A percentile compares a stretch with the other conserved stretches of the same genome.
Evolutionary conservation across 2,888 invertebrate genomes (phyloP).

Genomic region (Smittia aterrima): DNA sequence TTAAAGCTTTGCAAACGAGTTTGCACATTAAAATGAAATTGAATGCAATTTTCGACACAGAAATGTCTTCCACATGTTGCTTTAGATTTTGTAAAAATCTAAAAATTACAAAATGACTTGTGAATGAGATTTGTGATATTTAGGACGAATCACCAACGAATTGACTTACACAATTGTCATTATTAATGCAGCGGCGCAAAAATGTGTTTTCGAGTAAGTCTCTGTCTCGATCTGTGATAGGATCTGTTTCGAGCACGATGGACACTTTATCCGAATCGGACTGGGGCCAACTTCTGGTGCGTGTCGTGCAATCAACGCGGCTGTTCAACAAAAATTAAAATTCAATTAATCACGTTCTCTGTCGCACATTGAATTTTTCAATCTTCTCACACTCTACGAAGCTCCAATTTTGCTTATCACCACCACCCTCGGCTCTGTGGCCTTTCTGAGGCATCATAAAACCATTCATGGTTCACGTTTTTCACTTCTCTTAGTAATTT

Average conservation of each 20-base stretch:
- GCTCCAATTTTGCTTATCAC: conserved; percentile 8
- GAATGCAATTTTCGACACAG: no score
- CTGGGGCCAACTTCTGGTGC: conserved; percentile 29
- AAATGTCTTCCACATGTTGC: no score
- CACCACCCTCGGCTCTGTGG: not conserved
- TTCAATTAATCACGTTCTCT: not conserved
- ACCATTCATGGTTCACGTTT: not conserved
- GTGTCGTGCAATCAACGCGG: conserved; percentile 26
- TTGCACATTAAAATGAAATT: no score
- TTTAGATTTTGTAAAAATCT: no score
- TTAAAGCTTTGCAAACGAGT: no score
- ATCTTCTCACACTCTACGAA: conserved; percentile 27
- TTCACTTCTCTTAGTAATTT: not conserved
- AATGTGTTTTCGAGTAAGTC: conserved; percentile 37
- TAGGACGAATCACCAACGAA: not conserved
- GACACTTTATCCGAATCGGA: conserved; percentile 21
- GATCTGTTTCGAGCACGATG: conserved; percentile 22
- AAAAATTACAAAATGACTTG: no score
- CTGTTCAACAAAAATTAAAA: not conserved
- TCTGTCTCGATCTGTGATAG: conserved; percentile 11
- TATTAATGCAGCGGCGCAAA: conserved; percentile 19
- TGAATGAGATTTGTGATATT: no score
- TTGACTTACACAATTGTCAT: conserved; percentile 35
- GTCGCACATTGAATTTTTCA: not conserved
- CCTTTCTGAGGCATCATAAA: conserved; percentile 31